Base-by-base conservation (phyloP, 2,113 vertebrate genomes). In the Sylvilagus bachmani region DNA sequence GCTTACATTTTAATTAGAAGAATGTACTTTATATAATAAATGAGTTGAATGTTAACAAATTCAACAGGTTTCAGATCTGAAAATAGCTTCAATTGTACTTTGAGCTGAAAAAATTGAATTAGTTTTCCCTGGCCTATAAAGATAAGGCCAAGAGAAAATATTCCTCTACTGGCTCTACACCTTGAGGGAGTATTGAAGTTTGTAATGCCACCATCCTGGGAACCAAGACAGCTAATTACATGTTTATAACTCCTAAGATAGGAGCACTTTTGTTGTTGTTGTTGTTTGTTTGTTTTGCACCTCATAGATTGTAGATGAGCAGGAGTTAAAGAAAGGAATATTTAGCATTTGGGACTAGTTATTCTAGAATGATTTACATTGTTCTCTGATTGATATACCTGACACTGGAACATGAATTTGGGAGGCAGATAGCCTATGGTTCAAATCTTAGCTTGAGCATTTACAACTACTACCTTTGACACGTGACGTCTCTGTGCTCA, bases 71-170 rank as follows among this genome's bases (percentile, higher is more conserved):
- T 80, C 49, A 90, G 38, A 70, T 88, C 80, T 22, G 62, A 85
- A 89, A 53, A 58, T 49, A 93, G 58, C 55, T 88, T 95, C 33
- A 93, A 73, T 95, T 91, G 38, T 91, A 81, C 88, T 89, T 85
- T 80, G 51, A 91, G 25, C 53, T 89, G 88, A 89, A 95, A 93
- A 11, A 86, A 70, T 84, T 51, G 71, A 71, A 83, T 89, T 87
- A 71, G 21, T 78, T 80, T 87, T 67, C 86, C 49, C 4, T 55
- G 31, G 9, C 61, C 70, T 80, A 84, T 74, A 88, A 84, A 75
- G 70, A 86, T 36, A 64, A 95, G 14, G 9, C 38, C 66, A 84
- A 67, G 66, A 69, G n/a, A 87, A 91, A 80, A 80, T 29, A 84
- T 16, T 84, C 70, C 71, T 12, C 38, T 80, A 64, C 36, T 69